phyloP scores from a whole-genome alignment of 2,113 vertebrate genomes.

The Coryphaenoides rupestris region DNA sequence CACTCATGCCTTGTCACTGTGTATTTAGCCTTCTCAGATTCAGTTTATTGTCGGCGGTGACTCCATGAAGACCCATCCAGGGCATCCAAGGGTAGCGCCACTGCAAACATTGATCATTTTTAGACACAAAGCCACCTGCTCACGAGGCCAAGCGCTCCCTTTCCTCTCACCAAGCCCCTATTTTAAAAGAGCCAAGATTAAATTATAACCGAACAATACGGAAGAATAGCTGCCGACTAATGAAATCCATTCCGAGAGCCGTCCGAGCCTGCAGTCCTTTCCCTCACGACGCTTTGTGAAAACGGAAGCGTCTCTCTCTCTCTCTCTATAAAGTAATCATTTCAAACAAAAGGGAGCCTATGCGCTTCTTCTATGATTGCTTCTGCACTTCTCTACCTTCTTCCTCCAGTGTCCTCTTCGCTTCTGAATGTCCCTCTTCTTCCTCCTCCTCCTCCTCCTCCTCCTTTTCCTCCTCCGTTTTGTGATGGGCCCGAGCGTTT shows the following conservation, averaged over 20 bases:
- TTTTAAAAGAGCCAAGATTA: slow-evolving; percentile 50
- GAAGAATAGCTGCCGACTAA: slow-evolving; percentile 42
- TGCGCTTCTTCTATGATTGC: slow-evolving; percentile 58
- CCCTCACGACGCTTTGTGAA: slow-evolving; percentile 40
- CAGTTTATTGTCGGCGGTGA: not conserved
- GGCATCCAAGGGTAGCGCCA: slow-evolving; percentile 1
- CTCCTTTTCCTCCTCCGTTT: slow-evolving; percentile 26
- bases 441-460: too few relatives aligned
- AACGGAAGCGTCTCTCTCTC: slow-evolving; percentile 19
- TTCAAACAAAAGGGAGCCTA: not conserved
- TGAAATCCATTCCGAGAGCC: slow-evolving; percentile 38
- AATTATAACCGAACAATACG: slow-evolving; percentile 53
- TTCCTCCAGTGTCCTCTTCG: not conserved
- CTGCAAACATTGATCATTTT: slow-evolving; percentile 13
- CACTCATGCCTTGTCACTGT: not conserved
- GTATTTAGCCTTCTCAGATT: too few relatives aligned
- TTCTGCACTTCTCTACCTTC: slow-evolving; percentile 33
- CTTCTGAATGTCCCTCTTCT: slow-evolving; percentile 19
- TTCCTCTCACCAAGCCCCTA: slow-evolving; percentile 26
- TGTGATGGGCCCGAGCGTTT: slow-evolving; percentile 9
- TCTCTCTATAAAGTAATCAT: slow-evolving; percentile 2
- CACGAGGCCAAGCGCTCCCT: slow-evolving; percentile 5
- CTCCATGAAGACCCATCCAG: not conserved
- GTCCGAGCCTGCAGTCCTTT: slow-evolving; percentile 36
- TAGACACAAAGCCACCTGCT: slow-evolving; percentile 36